These are phyloP conservation scores for Nymphalis c-album DNA, from an alignment of 2,888 invertebrate genomes.

Conservation along the genomic window DNA sequence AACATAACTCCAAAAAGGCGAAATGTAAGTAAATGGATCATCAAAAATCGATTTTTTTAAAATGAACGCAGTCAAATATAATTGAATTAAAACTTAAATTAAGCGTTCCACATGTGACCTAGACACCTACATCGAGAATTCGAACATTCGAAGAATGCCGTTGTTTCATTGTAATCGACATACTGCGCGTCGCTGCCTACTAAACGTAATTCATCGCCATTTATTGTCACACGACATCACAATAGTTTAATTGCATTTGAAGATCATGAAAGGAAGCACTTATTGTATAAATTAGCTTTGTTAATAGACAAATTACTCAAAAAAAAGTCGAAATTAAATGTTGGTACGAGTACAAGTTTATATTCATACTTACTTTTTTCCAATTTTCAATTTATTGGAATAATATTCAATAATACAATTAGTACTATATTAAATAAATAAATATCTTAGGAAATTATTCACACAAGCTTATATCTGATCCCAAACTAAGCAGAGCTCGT, in stretches of 20 bases:
- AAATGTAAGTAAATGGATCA: too few relatives aligned
- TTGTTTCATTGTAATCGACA: conserved; percentile 24
- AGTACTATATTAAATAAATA: too few relatives aligned
- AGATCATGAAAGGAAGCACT: not conserved
- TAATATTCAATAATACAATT: too few relatives aligned
- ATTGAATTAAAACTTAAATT: conserved; percentile 24
- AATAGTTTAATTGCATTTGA: not conserved
- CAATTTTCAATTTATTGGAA: too few relatives aligned
- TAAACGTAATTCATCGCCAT: conserved; percentile 6
- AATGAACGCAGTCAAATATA: not conserved
- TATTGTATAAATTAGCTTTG: not conserved
- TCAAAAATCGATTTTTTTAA: too few relatives aligned
- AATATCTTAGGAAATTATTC: too few relatives aligned
- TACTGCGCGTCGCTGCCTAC: not conserved
- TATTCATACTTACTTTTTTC: too few relatives aligned
- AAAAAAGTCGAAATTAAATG: too few relatives aligned
- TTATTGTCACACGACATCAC: conserved; percentile 4
- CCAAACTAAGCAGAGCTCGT: too few relatives aligned
- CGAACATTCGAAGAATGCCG: conserved; percentile 33
- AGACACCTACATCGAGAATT: conserved; percentile 38
- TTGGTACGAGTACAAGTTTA: not conserved
- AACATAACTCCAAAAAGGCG: too few relatives aligned
- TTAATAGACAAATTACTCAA: not conserved
- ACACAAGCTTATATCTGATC: too few relatives aligned
- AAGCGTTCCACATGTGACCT: conserved; percentile 36